Conservation (phyloP, 2,888 invertebrate species). For the Enchytraeus crypticus region DNA sequence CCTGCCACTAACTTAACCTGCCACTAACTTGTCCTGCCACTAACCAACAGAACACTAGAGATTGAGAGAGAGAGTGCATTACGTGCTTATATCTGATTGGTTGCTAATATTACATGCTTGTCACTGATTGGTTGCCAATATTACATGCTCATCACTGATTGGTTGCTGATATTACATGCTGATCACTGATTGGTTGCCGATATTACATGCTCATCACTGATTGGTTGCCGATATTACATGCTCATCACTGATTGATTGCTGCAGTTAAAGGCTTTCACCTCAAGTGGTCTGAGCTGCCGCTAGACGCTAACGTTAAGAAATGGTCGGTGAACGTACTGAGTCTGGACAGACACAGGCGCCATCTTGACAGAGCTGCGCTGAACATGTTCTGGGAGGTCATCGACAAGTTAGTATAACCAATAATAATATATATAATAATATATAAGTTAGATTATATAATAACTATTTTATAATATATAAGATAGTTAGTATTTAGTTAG, state of each 20-base stretch:
- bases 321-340: constrained; percentile 93
- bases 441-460: background rate
- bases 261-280: constrained; percentile 91
- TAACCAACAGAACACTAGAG: no score
- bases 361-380: constrained; percentile 88
- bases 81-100: no score
- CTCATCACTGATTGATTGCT: constrained; percentile 33
- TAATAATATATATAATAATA: background rate
- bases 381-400: constrained; percentile 95
- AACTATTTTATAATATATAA: background rate
- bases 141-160: no score
- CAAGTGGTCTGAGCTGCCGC: constrained; percentile 87
- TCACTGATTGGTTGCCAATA: no score
- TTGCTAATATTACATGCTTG: no score
- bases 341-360: constrained; percentile 82
- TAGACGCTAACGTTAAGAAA: constrained; percentile 86
- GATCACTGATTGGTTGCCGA: no score
- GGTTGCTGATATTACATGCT: no score
- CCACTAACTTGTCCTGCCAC: no score
- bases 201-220: no score
- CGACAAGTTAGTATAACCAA: constrained; percentile 62
- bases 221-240: background rate
- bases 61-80: no score
- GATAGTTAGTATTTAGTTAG: background rate
- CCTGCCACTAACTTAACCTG: no score